A percentile compares a stretch with the other conserved stretches of the same genome.
Conservation (phyloP, 2,888 invertebrate species). For the Calliopum simillimum region DNA sequence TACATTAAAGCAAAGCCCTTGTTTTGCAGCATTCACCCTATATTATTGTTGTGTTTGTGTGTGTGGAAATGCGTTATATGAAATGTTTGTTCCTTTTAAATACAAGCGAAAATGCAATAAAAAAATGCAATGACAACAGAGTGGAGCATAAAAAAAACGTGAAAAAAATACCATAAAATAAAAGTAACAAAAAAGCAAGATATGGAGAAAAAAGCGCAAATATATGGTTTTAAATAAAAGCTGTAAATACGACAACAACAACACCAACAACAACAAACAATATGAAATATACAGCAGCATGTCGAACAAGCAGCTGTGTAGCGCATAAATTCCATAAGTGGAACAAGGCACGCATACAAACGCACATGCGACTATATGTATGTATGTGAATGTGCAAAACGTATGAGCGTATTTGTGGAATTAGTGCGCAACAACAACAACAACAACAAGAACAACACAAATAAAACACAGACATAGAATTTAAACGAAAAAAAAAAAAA, state of each 20-base stretch:
- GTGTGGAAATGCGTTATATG: background rate
- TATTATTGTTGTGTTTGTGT: background rate
- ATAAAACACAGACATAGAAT: no score
- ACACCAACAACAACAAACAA: background rate
- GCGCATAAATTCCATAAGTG: slow-evolving; percentile 22
- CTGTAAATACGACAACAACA: background rate
- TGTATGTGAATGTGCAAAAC: no score
- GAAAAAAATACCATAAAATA: no score
- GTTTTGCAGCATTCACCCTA: background rate
- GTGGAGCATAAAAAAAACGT: background rate
- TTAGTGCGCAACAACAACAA: background rate
- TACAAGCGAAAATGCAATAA: slow-evolving; percentile 11
- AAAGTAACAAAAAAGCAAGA: no score
- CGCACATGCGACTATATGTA: no score
- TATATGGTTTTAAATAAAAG: background rate
- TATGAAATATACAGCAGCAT: background rate
- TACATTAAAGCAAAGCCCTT: no score
- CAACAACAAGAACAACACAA: background rate
- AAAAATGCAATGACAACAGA: background rate
- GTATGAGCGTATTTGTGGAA: background rate
- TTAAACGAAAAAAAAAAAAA: no score
- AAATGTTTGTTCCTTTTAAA: background rate
- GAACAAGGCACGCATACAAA: slow-evolving; percentile 20
- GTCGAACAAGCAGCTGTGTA: slow-evolving; percentile 26
- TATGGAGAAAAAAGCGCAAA: no score